Base-by-base conservation (phyloP, 2,888 invertebrate species). In the Cylloceria caligata region DNA sequence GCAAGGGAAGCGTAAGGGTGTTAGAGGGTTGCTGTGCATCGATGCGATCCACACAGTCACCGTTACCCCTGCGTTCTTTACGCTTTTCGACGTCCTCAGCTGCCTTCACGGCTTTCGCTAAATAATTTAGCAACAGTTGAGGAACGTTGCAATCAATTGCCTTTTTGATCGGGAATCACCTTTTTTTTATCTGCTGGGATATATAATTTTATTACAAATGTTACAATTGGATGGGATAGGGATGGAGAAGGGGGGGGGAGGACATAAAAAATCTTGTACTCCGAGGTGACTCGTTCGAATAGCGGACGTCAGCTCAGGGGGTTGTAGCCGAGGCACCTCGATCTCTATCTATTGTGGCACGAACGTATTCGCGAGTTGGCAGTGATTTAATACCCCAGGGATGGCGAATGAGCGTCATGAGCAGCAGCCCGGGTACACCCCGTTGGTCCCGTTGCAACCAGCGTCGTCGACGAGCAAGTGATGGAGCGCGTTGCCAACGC, bases 301-400 rank as follows among this genome's bases (percentile, higher is more conserved):
- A 64, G 76, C 52, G 55, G 78, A 77, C 68, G 65, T 75, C 68
- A 67, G 77, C 71, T 65, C 71, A 73, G 77, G 73, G 78, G 24
- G 75, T 62, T 69, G 67, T 39, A 62, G 71, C 57, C 64, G 60
- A 55, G 39, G 55, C 65, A 49, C 30, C 62, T 73, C 69, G 72
- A 81, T 72, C 67, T 81, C 80, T 81, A 81, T 78, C 73, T 62
- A 42, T 78, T 71, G 68, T 77, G 69, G 78, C 52, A 76, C 62
- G 76, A 76, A 76, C 81, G 81, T 76, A 81, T 83, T 81, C 77
- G 80, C 78, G 74, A 45, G 73, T 83, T 83, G 79, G 80, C 86
- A 76, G 85, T 85, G 86, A 85, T 86, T 86, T 86, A 86, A 84
- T 81, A 84, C 81, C 85, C 80, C 52, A 71, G 76, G 65, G 80